Base-by-base conservation (phyloP, 2,888 invertebrate species). In the Ophioninae sp. region DNA sequence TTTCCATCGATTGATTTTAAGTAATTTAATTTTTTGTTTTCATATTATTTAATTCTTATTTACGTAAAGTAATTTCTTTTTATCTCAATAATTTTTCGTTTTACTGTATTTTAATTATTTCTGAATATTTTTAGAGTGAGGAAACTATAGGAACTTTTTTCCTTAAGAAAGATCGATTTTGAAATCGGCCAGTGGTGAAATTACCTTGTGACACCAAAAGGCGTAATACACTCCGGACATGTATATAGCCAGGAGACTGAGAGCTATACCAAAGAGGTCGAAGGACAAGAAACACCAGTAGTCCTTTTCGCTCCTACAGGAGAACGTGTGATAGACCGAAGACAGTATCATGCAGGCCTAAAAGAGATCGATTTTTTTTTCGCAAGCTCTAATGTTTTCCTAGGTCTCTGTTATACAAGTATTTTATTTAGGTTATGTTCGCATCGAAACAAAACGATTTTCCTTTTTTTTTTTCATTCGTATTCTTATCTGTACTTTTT, bases 171-270 rank as follows among this genome's bases (percentile, higher is more conserved):
- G 2, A 13, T 56, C 67, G 72, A 37, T 20, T 23, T 56, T 61
- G n/a, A 13, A 39, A 20, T 37, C 13, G 17, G 5, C 2, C 17
- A 17, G 17, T 13, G 51, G 51, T 13, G 6, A 51, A 17, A 51
- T 51, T 94, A 98, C 98, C 93, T 95, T 95, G 92, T 98, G 96
- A 93, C 99, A 99, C 96, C 98, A 98, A 93, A 98, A 99, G 13
- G 98, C 98, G 92, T 98, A 98, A 93, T 99, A 98, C 86, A 99
- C 97, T 77, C 98, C 99, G 39, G 98, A 98, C 85, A 98, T 96
- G 93, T 99, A 99, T 91, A 99, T 98, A 78, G 98, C 98, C 73
- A 99, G 95, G 86, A 99, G 94, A 56, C 98, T 98, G 73, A 98
- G 94, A 17, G 98, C 97, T 85, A 99, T 98, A 22, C 99, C 99